phyloP scores from a whole-genome alignment of 1,140 invertebrate genomes.

The Sycobia sp. region DNA sequence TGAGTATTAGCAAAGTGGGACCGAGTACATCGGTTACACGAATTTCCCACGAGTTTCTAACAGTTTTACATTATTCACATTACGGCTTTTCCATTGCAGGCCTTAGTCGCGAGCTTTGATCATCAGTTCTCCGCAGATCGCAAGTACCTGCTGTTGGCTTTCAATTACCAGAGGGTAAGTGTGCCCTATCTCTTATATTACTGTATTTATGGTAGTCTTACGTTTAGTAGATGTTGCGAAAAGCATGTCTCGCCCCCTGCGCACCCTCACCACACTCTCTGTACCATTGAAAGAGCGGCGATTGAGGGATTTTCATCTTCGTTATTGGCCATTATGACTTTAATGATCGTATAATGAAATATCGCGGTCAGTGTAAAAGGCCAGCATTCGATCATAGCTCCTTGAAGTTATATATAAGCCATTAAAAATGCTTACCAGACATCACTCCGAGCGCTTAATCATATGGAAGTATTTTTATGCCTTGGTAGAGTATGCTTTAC shows the following conservation, averaged over 20 bases:
- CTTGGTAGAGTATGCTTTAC: too few relatives aligned
- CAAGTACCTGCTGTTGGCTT: constrained; percentile 62
- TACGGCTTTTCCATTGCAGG: constrained; percentile 50
- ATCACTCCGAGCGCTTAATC: too few relatives aligned
- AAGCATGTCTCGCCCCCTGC: background rate
- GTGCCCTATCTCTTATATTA: background rate
- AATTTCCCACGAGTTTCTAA: too few relatives aligned
- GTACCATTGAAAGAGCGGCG: constrained; percentile 7
- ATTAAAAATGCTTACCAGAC: too few relatives aligned
- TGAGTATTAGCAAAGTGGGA: too few relatives aligned
- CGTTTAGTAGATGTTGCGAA: constrained; percentile 4
- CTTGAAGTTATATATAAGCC: background rate
- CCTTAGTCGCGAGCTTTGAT: constrained; percentile 56
- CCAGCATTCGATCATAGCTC: background rate
- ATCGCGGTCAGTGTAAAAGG: background rate
- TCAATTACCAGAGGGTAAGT: constrained; percentile 65
- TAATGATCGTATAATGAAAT: constrained; percentile 18
- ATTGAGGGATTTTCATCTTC: constrained; percentile 15
- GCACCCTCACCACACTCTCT: too few relatives aligned
- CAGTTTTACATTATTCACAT: too few relatives aligned
- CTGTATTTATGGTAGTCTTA: constrained; percentile 11
- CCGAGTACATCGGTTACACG: too few relatives aligned
- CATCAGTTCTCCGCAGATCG: constrained; percentile 63
- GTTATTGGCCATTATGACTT: constrained; percentile 12
- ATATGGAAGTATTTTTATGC: too few relatives aligned